These are phyloP conservation scores for Empidonax traillii DNA, from an alignment of 2,113 vertebrate genomes.

Conservation along the genomic window DNA sequence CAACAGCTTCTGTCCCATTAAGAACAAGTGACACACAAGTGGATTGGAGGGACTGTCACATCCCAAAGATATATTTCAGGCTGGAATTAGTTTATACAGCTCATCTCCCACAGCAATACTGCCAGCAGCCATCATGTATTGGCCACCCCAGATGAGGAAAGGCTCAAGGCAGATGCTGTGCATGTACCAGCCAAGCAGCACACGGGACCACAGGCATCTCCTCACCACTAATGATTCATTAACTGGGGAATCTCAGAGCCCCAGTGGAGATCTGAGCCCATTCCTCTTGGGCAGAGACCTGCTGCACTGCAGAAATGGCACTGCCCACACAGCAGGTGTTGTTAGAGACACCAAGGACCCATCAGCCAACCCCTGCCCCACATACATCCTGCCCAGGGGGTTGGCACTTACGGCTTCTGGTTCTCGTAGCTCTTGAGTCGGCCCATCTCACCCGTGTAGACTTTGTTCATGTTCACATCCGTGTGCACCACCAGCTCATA, in stretches of 20 bases:
- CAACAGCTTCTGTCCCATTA: neutral
- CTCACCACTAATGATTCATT: neutral
- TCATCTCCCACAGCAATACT: neutral
- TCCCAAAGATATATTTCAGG: neutral
- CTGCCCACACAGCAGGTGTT: neutral
- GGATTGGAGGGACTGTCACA: neutral
- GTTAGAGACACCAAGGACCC: neutral
- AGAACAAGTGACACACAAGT: neutral
- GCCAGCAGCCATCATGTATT: neutral
- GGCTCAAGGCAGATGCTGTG: neutral
- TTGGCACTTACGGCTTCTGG: slow-evolving; percentile 91
- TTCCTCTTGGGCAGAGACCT: neutral
- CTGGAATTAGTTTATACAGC: neutral
- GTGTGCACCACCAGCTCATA: slow-evolving; percentile 89
- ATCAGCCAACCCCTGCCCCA: neutral
- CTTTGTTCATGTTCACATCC: slow-evolving; percentile 84
- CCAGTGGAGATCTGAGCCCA: neutral
- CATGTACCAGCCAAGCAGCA: neutral
- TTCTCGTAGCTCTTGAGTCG: slow-evolving; percentile 94
- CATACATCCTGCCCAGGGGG: rapidly evolving
- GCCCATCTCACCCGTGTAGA: slow-evolving; percentile 91
- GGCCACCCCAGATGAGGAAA: neutral
- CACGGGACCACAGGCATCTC: rapidly evolving
- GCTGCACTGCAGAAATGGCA: neutral
- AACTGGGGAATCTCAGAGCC: neutral